Conservation (phyloP, 2,888 invertebrate genomes). For the Phortica magna region DNA sequence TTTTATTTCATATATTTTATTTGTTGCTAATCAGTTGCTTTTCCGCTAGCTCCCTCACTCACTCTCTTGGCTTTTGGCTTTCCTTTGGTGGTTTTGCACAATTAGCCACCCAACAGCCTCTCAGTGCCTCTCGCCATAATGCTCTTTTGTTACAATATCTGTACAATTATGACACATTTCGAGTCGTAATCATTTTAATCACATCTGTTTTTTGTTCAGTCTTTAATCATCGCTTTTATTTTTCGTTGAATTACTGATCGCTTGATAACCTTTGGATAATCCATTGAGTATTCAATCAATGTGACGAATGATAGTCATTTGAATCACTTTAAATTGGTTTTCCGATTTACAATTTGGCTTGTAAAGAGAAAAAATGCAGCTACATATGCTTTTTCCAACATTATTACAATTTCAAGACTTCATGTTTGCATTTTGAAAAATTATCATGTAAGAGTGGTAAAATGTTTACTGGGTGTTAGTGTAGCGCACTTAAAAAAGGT, state of each 20-base stretch:
- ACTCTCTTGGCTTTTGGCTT: slow-evolving; percentile 31
- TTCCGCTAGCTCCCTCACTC: background rate
- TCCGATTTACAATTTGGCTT: too few relatives aligned
- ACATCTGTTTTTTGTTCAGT: background rate
- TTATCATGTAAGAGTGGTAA: too few relatives aligned
- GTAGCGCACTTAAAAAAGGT: too few relatives aligned
- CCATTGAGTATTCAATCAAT: too few relatives aligned
- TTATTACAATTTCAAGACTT: too few relatives aligned
- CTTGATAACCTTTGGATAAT: too few relatives aligned
- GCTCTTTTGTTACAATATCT: background rate
- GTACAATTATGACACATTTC: background rate
- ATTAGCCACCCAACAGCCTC: background rate
- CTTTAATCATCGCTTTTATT: background rate
- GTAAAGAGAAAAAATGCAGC: too few relatives aligned
- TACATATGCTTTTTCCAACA: too few relatives aligned
- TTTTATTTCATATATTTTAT: background rate
- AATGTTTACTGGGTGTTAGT: too few relatives aligned
- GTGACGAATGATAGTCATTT: too few relatives aligned
- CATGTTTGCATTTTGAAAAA: too few relatives aligned
- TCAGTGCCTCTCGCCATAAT: background rate
- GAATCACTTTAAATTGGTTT: too few relatives aligned
- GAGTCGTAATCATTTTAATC: background rate
- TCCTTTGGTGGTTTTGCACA: background rate
- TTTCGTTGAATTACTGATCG: background rate
- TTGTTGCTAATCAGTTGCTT: background rate